Base-by-base conservation (phyloP, 2,113 vertebrate genomes). In the Eonycteris spelaea region DNA sequence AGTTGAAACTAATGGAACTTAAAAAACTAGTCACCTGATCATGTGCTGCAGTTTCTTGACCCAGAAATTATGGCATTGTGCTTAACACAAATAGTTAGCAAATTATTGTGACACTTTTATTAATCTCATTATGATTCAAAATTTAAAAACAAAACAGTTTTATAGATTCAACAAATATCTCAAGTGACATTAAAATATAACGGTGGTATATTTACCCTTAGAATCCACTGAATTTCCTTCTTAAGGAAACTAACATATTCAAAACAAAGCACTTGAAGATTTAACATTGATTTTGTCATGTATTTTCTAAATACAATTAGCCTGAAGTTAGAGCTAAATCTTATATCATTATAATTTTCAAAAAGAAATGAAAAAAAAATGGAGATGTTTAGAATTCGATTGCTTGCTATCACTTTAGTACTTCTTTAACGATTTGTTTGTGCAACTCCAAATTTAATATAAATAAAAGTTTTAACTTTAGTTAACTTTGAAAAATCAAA, bases 1-100 rank as follows among this genome's bases (percentile, higher is more conserved):
- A 98, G 71, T 95, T 97, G 93, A 91, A 93, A 98, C 86, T 97
- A 97, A 98, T 87, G 57, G 53, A 95, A 92, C 84, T 98, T 92
- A 97, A 75, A 93, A 98, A 98, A 97, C 96, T 94, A 97, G 95
- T 97, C 93, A 88, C 82, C 18, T 96, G 91, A 96, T 90, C 48
- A 57, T 82, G 70, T 83, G 55, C 91, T 96, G 43, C 95, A 92
- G 91, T 67, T 48, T 96, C 95, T 94, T 67, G 57, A 97, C 95
- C 91, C 14, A 95, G 70, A 96, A 98, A 95, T 91, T 71, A 86
- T 35, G 30, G 55, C 38, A 93, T 67, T 87, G 61, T 87, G 59
- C 65, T 94, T 91, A 88, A 85, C 8, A 89, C 28, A 96, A 82
- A 53, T 70, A 79, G 48, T 95, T 85, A 80, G 77, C 45, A 96